These are phyloP conservation scores for Stenodera caucasica DNA, from an alignment of 2,888 invertebrate species.

Conservation along the genomic window DNA sequence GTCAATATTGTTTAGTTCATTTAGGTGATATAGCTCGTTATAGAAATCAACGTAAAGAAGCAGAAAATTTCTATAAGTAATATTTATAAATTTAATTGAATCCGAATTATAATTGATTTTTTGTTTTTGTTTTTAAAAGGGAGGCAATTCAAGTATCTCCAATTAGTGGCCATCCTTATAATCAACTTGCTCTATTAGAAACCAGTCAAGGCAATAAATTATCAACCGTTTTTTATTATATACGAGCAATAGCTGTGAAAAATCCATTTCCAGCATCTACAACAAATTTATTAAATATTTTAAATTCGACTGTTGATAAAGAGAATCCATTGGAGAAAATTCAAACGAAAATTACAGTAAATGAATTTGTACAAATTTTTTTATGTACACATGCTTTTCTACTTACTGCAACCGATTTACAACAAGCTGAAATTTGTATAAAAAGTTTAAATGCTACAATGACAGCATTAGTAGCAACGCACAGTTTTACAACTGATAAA, in stretches of 20 bases:
- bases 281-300: constrained; percentile 76
- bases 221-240: constrained; percentile 84
- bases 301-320: constrained; percentile 61
- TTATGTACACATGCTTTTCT: constrained; percentile 66
- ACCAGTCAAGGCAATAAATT: constrained; percentile 79
- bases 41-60: constrained; percentile 76
- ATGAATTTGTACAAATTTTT: constrained; percentile 63
- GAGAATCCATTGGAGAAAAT: constrained; percentile 56
- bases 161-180: constrained; percentile 85
- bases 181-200: constrained; percentile 82
- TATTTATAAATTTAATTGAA: constrained; percentile 9
- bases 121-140: constrained; percentile 57
- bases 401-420: constrained; percentile 60
- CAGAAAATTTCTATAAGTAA: constrained; percentile 80
- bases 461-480: constrained; percentile 75
- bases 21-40: constrained; percentile 86
- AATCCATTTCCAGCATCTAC: constrained; percentile 85
- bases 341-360: constrained; percentile 63
- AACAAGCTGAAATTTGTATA: constrained; percentile 64
- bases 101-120: not conserved
- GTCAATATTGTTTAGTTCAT: constrained; percentile 87
- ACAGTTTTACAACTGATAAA: constrained; percentile 74
- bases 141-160: constrained; percentile 75
- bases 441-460: constrained; percentile 70
- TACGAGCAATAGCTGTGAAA: constrained; percentile 78